These are phyloP conservation scores for Camelus bactrianus DNA, from an alignment of 2,113 vertebrate species.

Conservation along the genomic window DNA sequence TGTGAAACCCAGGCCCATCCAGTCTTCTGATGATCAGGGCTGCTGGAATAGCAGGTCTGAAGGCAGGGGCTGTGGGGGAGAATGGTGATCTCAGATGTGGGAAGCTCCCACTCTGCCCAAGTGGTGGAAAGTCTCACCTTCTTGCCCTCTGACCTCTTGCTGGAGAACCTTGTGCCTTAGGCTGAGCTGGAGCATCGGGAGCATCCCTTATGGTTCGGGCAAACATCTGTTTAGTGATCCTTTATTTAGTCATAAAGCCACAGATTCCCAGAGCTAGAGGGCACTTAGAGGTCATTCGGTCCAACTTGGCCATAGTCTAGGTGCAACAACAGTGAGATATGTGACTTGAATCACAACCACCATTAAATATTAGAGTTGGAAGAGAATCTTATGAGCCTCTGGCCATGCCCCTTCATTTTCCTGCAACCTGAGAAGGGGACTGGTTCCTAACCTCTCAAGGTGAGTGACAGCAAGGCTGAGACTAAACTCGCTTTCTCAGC, in stretches of 20 bases:
- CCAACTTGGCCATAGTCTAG: neutral
- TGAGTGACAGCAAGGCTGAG: fast-evolving
- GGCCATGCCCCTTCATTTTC: neutral
- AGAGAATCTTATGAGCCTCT: neutral
- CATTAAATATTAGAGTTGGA: neutral
- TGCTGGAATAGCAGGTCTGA: neutral
- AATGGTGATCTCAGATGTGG: neutral
- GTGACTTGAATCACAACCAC: neutral
- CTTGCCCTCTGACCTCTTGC: neutral
- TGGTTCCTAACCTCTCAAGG: neutral
- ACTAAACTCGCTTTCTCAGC: neutral
- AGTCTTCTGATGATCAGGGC: neutral
- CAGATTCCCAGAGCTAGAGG: neutral
- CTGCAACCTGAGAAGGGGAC: neutral
- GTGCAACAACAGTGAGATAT: neutral
- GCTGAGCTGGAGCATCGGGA: neutral
- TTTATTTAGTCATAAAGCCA: neutral
- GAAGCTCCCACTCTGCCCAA: neutral
- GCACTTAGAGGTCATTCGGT: neutral
- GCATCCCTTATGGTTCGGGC: neutral
- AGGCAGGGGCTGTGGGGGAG: neutral
- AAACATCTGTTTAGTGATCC: neutral
- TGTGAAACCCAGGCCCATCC: neutral
- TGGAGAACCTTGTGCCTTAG: neutral
- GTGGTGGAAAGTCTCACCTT: neutral